A percentile compares a stretch with the other conserved stretches of the same genome.
These are phyloP conservation scores for Eustalomyia histrio DNA, from an alignment of 2,888 invertebrate genomes.

Conservation along the genomic window DNA sequence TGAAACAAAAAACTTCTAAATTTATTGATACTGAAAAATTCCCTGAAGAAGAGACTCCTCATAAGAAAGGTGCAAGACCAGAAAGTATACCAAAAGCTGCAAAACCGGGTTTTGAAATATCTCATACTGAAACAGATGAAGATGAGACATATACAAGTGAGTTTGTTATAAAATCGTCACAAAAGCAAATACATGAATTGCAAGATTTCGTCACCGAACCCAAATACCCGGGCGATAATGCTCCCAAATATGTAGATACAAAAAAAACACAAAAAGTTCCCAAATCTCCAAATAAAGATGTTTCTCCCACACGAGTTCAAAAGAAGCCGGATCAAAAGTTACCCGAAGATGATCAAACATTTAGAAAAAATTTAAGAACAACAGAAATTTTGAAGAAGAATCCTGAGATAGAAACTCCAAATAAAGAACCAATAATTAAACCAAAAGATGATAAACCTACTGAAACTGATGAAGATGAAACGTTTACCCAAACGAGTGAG, in stretches of 20 bases:
- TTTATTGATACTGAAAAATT: neutral
- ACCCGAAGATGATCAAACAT: slow-evolving; percentile 4
- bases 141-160: slow-evolving; percentile 21
- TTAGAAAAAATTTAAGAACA: neutral
- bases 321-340: neutral
- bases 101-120: neutral
- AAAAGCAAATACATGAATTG: slow-evolving; percentile 5
- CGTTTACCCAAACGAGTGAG: neutral
- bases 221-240: neutral
- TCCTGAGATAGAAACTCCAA: neutral
- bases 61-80: neutral
- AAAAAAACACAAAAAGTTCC: neutral
- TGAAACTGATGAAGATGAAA: slow-evolving; percentile 8
- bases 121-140: slow-evolving; percentile 19
- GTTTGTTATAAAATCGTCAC: slow-evolving; percentile 5
- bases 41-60: neutral
- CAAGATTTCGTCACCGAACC: neutral
- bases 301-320: neutral
- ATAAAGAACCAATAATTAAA: neutral
- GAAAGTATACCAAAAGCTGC: neutral
- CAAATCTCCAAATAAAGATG: neutral
- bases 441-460: neutral
- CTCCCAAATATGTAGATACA: neutral
- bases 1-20: slow-evolving; percentile 9
- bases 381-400: neutral